Evolutionary conservation across 2,113 vertebrate genomes (phyloP).

Genomic region (Ammodramus savannarum): DNA sequence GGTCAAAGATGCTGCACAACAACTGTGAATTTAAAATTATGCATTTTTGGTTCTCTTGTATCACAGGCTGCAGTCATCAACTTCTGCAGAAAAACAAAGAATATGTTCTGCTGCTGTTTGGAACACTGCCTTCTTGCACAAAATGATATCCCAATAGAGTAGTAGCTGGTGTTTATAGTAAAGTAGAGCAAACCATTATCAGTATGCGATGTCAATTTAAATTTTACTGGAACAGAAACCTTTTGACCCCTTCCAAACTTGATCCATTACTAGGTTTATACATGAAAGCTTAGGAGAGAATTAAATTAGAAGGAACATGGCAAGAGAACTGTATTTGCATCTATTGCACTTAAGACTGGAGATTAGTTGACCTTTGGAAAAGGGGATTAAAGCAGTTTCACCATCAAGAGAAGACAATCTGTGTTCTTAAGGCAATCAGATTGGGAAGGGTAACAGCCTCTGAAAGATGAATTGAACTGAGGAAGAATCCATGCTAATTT

Average conservation of each 20-base stretch:
- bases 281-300: conserved; percentile 69
- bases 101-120: not conserved
- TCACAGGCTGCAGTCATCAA: not conserved
- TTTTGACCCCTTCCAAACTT: conserved; percentile 67
- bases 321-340: conserved; percentile 69
- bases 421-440: conserved; percentile 63
- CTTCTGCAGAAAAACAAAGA: conserved; percentile 22
- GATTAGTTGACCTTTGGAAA: conserved; percentile 73
- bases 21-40: not conserved
- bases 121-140: not conserved
- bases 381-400: conserved; percentile 65
- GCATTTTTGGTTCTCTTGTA: not conserved
- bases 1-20: not conserved
- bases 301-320: conserved; percentile 70
- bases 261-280: conserved; percentile 68
- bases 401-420: conserved; percentile 65
- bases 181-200: conserved; percentile 55
- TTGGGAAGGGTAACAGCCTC: conserved; percentile 56
- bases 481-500: conserved; percentile 57
- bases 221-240: conserved; percentile 72
- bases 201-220: conserved; percentile 60
- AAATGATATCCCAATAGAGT: conserved; percentile 25
- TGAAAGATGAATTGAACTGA: conserved; percentile 46
- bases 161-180: conserved; percentile 26
- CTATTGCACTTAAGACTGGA: conserved; percentile 70